Evolutionary conservation across 2,113 vertebrate genomes (phyloP).

Genomic region (Loxodonta africana): DNA sequence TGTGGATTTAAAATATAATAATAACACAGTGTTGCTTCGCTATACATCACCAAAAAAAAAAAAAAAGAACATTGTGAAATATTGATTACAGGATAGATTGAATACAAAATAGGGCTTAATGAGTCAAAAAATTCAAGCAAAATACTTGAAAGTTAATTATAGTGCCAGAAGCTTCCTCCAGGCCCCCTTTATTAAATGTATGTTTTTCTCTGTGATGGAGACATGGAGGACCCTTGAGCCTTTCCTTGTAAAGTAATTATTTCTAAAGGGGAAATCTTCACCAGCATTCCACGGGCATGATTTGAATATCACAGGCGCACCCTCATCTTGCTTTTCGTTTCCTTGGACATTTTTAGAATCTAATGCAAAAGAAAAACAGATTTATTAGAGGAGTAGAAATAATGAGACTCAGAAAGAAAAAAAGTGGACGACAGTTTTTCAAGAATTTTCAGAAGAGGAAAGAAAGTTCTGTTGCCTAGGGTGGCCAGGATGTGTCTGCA

Average conservation of each 20-base stretch:
- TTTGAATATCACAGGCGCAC: not conserved
- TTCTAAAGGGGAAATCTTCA: not conserved
- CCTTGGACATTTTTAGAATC: not conserved
- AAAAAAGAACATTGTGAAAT: not conserved
- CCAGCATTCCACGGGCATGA: not conserved
- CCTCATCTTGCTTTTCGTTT: not conserved
- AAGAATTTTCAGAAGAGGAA: too few relatives aligned
- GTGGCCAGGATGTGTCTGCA: rapidly evolving
- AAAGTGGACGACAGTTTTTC: not conserved
- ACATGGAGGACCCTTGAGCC: not conserved
- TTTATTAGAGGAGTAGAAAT: not conserved
- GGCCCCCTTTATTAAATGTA: not conserved
- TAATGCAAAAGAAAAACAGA: not conserved
- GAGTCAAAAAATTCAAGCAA: constrained; percentile 6
- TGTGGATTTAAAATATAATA: not conserved
- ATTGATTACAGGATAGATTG: not conserved
- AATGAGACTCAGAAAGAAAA: not conserved
- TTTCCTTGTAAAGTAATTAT: constrained; percentile 36
- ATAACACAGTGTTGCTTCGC: not conserved
- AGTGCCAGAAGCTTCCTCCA: not conserved
- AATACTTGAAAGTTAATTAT: constrained; percentile 43
- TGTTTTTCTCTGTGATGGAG: not conserved
- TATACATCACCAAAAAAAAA: too few relatives aligned
- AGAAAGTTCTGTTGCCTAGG: not conserved
- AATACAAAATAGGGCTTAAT: not conserved